Conservation (phyloP, 2,113 vertebrate species). For the Anolis carolinensis region DNA sequence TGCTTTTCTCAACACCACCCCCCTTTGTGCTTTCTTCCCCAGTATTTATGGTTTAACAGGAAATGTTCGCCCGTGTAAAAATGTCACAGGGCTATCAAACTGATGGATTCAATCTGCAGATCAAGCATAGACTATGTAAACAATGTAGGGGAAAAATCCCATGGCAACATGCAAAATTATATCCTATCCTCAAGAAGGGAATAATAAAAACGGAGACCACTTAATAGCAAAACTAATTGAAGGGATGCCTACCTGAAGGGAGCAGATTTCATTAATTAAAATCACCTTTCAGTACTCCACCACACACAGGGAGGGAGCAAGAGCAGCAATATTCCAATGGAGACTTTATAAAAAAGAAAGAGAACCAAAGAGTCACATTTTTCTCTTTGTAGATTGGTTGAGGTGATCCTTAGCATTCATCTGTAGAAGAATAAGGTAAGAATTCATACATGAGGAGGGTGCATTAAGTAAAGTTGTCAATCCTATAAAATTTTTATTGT, state of each 20-base stretch:
- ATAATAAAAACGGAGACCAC: slow-evolving; percentile 23
- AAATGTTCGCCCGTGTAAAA: slow-evolving; percentile 29
- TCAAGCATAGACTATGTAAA: slow-evolving; percentile 12
- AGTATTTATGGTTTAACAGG: slow-evolving; percentile 19
- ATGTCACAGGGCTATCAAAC: slow-evolving; percentile 3
- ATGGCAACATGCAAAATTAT: slow-evolving; percentile 39
- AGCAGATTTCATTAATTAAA: not conserved
- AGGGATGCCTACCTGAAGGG: not conserved
- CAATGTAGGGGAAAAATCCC: not conserved
- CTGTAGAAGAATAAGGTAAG: not conserved
- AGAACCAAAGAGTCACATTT: not conserved
- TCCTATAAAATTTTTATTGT: not conserved
- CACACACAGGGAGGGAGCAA: not conserved
- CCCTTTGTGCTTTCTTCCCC: not conserved
- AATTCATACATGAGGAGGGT: not conserved
- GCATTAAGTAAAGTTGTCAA: not conserved
- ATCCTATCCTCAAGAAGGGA: slow-evolving; percentile 4
- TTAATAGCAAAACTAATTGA: not conserved
- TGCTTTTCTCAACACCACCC: not conserved
- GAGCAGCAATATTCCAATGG: not conserved
- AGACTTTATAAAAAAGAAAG: not conserved
- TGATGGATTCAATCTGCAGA: slow-evolving; percentile 18
- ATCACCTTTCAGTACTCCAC: not conserved
- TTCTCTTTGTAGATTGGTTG: not conserved
- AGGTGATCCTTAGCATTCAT: not conserved